phyloP scores from a whole-genome alignment of 2,888 invertebrate species.

The Cremastinae sp. region DNA sequence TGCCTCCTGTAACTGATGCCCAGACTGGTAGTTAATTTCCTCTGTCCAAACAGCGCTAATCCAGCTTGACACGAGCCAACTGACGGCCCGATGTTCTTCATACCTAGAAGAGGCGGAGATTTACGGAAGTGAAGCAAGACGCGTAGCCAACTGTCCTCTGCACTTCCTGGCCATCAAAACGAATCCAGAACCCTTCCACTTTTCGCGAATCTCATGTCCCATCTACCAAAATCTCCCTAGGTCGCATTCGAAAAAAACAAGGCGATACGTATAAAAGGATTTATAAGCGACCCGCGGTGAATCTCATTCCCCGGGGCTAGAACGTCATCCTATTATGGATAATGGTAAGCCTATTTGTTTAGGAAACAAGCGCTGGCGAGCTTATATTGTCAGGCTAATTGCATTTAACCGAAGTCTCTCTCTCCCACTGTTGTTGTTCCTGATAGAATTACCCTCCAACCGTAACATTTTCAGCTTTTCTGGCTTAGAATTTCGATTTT shows the following conservation, averaged over 20 bases:
- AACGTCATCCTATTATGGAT: conserved; percentile 74
- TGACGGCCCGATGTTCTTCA: conserved; percentile 67
- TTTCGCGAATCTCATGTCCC: conserved; percentile 9
- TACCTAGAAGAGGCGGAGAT: conserved; percentile 58
- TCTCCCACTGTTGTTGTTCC: conserved; percentile 19
- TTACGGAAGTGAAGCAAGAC: conserved; percentile 50
- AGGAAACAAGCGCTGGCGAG: conserved; percentile 65
- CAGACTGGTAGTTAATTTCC: conserved; percentile 78
- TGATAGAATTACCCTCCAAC: conserved; percentile 25
- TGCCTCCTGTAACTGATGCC: conserved; percentile 61
- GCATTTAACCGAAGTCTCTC: conserved; percentile 35
- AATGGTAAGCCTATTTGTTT: conserved; percentile 76
- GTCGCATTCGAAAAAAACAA: conserved; percentile 31
- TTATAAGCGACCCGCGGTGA: conserved; percentile 65
- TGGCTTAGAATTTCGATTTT: conserved; percentile 1
- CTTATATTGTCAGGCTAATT: conserved; percentile 58
- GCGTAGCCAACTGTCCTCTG: conserved; percentile 9
- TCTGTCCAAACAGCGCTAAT: conserved; percentile 79
- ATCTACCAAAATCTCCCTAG: neutral
- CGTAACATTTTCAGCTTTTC: neutral
- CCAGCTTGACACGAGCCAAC: conserved; percentile 79
- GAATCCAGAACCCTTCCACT: conserved; percentile 2
- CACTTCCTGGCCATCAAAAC: conserved; percentile 11
- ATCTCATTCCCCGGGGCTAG: conserved; percentile 47
- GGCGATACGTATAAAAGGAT: conserved; percentile 69